Conservation (phyloP, 1,140 invertebrate species). For the Lanistes nyassanus region DNA sequence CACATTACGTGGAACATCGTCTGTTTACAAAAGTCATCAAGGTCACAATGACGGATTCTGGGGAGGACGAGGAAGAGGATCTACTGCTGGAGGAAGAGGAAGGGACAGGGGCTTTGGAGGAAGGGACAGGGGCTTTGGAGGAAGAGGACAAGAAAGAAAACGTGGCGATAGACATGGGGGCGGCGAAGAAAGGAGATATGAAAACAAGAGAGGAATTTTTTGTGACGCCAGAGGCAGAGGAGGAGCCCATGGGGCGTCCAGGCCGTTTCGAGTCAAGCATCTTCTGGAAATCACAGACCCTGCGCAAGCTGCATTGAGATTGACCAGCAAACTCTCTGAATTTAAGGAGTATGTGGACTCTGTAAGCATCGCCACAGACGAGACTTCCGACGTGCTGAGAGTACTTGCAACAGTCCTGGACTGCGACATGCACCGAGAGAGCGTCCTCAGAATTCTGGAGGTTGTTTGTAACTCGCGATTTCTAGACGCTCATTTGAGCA, state of each 20-base stretch:
- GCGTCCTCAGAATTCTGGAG: conserved; percentile 4
- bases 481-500: neutral
- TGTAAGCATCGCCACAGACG: neutral
- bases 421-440: conserved; percentile 8
- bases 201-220: neutral
- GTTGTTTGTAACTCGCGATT: conserved; percentile 8
- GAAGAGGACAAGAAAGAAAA: neutral
- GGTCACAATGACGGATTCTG: no score
- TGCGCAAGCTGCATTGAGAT: neutral
- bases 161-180: neutral
- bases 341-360: conserved; percentile 8
- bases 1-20: no score
- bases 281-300: neutral
- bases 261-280: neutral
- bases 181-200: neutral
- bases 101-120: neutral
- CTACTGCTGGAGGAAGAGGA: neutral
- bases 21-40: no score
- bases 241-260: neutral
- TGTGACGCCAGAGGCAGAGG: neutral
- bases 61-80: no score
- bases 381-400: neutral
- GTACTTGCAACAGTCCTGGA: neutral
- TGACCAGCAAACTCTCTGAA: conserved; percentile 5
- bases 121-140: neutral